Evolutionary conservation across 2,888 invertebrate species (phyloP).

Genomic region (Cremastinae sp.): DNA sequence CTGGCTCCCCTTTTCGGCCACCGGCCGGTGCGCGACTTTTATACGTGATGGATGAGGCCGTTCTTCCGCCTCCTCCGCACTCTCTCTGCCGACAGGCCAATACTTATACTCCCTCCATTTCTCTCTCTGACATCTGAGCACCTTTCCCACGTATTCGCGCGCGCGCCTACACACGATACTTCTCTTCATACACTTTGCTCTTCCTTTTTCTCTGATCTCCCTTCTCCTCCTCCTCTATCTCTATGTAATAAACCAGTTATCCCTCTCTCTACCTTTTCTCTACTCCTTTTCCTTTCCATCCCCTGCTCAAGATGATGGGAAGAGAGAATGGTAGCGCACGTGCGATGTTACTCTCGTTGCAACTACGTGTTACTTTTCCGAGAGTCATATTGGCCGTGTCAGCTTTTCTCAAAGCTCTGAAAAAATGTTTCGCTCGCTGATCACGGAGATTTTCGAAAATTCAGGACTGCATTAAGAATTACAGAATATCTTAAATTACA

Average conservation of each 20-base stretch:
- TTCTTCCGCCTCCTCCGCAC: constrained; percentile 62
- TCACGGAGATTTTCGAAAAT: too few relatives aligned
- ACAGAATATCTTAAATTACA: too few relatives aligned
- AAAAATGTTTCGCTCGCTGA: too few relatives aligned
- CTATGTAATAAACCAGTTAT: constrained; percentile 21
- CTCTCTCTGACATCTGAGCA: constrained; percentile 26
- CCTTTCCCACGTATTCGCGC: constrained; percentile 15
- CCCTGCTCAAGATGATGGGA: constrained; percentile 53
- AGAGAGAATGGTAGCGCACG: constrained; percentile 49
- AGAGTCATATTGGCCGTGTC: constrained; percentile 46
- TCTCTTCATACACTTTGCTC: too few relatives aligned
- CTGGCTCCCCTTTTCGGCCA: constrained; percentile 46
- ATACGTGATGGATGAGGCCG: constrained; percentile 73
- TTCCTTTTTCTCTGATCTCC: too few relatives aligned
- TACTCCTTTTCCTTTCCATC: constrained; percentile 17
- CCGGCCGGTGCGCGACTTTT: constrained; percentile 63
- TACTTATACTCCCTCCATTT: constrained; percentile 63
- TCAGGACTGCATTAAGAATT: too few relatives aligned
- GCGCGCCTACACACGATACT: constrained; percentile 32
- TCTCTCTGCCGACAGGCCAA: constrained; percentile 71
- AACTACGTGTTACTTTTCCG: constrained; percentile 52
- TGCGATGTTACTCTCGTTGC: constrained; percentile 47
- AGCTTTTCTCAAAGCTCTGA: too few relatives aligned
- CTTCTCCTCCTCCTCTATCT: constrained; percentile 38
- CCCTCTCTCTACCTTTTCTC: too few relatives aligned